phyloP scores from a whole-genome alignment of 2,888 invertebrate species.

The Drosophila nr. medialis region DNA sequence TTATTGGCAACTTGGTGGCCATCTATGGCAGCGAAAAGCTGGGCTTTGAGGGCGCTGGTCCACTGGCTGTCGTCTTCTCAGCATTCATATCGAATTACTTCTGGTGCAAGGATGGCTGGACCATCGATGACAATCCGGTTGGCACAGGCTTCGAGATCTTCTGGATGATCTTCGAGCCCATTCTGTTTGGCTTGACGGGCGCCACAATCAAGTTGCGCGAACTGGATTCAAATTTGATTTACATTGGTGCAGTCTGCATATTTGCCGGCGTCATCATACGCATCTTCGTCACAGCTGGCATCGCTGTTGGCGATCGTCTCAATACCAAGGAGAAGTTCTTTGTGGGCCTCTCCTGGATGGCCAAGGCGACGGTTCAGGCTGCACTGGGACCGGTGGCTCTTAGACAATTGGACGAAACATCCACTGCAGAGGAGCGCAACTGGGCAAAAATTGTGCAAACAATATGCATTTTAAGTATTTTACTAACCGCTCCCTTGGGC shows the following conservation, averaged over 20 bases:
- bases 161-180: constrained; percentile 98
- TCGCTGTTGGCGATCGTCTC: constrained; percentile 91
- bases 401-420: constrained; percentile 86
- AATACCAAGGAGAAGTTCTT: constrained; percentile 96
- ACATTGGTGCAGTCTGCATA: constrained; percentile 89
- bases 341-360: constrained; percentile 96
- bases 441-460: constrained; percentile 91
- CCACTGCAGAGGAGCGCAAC: constrained; percentile 85
- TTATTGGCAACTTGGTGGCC: constrained; percentile 92
- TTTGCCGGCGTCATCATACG: constrained; percentile 88
- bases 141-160: constrained; percentile 95
- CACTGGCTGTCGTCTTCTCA: constrained; percentile 92
- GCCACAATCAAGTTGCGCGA: constrained; percentile 93
- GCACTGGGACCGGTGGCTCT: constrained; percentile 92
- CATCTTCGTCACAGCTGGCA: constrained; percentile 88
- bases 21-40: constrained; percentile 94
- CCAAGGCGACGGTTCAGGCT: constrained; percentile 99
- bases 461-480: constrained; percentile 91
- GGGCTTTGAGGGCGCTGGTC: constrained; percentile 90
- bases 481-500: constrained; percentile 93
- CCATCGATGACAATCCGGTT: constrained; percentile 94
- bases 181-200: constrained; percentile 96
- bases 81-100: constrained; percentile 92
- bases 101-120: constrained; percentile 94
- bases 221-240: constrained; percentile 89